Evolutionary conservation across 2,888 invertebrate genomes (phyloP), one percentile per base, ranked within the genome.

Genomic region (Drosophila flavopinicola): DNA sequence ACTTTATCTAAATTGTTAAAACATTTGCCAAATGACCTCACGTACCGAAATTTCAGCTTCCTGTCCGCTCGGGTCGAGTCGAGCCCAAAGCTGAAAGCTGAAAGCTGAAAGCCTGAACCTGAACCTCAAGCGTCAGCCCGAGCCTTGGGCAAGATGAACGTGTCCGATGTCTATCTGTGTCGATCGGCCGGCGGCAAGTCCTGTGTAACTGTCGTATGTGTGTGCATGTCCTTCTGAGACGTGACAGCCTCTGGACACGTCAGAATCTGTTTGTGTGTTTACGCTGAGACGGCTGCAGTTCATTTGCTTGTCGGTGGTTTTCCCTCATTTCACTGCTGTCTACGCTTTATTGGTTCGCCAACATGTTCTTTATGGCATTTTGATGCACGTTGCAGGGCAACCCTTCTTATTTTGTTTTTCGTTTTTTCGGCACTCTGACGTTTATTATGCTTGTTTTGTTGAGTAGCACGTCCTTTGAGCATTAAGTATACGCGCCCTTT

Each of bases 1-100:
- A 88, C 79, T 88, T 88, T 87, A 88, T 87, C 88, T 89, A 88
- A 88, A 89, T 88, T 88, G 88, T 78, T 87, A 87, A 78, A 87
- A 76, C 86, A 88, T 89, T 89, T 85, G 76, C 75, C 76, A 78
- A 89, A 89, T 87, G 86, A 88, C 89, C 88, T 89, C 88, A 88
- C 88, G 89, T 88, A 77, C 68, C 68, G 37, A 63, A 72, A 67
- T 69, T 65, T 39, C 53, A 48, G 38, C 51, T 56, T 64, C 45
- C 75, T 63, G 61, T 20, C 32, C 51, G 38, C 33, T 44, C 29
- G 10, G 25, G 38, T 39, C 33, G 25, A 15, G 35, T 32, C 20
- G 25, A 24, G 33, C n/a, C 25, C 13, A 32, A 24, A 11, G n/a
- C n/a, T n/a, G 7, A 10, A 17, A 42, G 27, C n/a, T n/a, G n/a